Evolutionary conservation across 1,140 invertebrate genomes (phyloP).

Genomic region (Temnothorax curvispinosus): DNA sequence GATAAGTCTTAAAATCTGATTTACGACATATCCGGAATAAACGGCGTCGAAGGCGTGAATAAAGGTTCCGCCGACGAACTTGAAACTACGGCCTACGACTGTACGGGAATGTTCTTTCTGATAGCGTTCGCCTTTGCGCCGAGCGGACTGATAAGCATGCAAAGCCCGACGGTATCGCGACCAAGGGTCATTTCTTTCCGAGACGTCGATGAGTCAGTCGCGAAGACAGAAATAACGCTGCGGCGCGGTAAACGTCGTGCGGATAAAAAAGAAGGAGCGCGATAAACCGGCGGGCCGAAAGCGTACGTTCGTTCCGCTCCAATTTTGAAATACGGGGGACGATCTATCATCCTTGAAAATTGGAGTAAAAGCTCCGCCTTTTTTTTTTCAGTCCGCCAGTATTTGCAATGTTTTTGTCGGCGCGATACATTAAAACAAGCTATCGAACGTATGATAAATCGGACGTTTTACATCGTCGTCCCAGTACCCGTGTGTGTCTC

Average conservation of each 20-base stretch:
- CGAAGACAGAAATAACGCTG: conserved; percentile 55
- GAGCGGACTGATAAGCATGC: conserved; percentile 53
- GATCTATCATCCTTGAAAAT: conserved; percentile 62
- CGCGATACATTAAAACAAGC: conserved; percentile 58
- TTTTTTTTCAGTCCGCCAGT: conserved; percentile 35
- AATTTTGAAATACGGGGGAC: conserved; percentile 55
- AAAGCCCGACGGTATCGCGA: conserved; percentile 46
- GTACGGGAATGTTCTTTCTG: conserved; percentile 18
- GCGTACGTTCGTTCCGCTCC: conserved; percentile 45
- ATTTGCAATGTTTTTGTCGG: conserved; percentile 54
- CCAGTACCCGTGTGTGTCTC: not conserved
- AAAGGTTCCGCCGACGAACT: not conserved
- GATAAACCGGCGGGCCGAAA: conserved; percentile 27
- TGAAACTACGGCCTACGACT: not conserved
- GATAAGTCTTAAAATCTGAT: conserved; percentile 27
- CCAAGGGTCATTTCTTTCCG: conserved; percentile 57
- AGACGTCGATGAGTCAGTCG: conserved; percentile 39
- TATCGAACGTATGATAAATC: conserved; percentile 61
- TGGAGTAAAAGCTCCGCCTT: conserved; percentile 57
- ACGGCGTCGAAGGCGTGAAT: not conserved
- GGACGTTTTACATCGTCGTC: conserved; percentile 47
- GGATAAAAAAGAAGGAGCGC: conserved; percentile 10
- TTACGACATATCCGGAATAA: conserved; percentile 19
- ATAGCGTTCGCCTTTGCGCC: conserved; percentile 5
- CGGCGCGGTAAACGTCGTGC: not conserved